These are phyloP conservation scores for Drepana arcuata DNA, from an alignment of 1,140 invertebrate species.

Conservation along the genomic window DNA sequence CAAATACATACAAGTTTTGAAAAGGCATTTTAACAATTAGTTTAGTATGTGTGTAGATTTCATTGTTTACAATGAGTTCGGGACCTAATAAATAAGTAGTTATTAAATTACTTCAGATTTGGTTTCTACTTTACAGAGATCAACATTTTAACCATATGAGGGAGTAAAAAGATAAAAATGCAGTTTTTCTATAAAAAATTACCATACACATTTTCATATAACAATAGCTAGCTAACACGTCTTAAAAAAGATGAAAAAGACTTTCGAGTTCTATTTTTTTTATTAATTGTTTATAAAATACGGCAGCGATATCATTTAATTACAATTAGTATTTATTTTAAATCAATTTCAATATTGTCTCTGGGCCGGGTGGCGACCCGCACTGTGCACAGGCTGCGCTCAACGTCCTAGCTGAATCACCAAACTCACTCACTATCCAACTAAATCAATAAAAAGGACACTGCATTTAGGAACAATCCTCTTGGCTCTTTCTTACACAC, in stretches of 20 bases:
- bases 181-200: constrained; percentile 64
- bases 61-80: background rate
- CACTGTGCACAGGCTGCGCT: constrained; percentile 34
- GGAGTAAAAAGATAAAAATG: constrained; percentile 42
- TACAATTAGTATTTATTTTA: constrained; percentile 67
- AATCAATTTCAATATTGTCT: constrained; percentile 70
- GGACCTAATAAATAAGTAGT: constrained; percentile 21
- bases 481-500: constrained; percentile 98
- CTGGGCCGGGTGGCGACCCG: constrained; percentile 41
- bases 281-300: constrained; percentile 67
- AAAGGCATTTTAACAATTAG: too few species aligned
- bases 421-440: constrained; percentile 61
- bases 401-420: constrained; percentile 51
- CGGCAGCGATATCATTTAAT: constrained; percentile 66
- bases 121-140: constrained; percentile 52
- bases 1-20: too few species aligned
- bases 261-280: constrained; percentile 59
- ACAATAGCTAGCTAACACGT: constrained; percentile 66
- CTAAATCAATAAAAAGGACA: constrained; percentile 68
- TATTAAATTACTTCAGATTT: constrained; percentile 34
- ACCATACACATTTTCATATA: constrained; percentile 64
- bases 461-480: constrained; percentile 87
- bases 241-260: constrained; percentile 67
- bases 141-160: constrained; percentile 34
- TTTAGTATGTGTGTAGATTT: too few species aligned